Evolutionary conservation across 1,140 invertebrate genomes (phyloP).

Genomic region (Meloidogyne floridensis): DNA sequence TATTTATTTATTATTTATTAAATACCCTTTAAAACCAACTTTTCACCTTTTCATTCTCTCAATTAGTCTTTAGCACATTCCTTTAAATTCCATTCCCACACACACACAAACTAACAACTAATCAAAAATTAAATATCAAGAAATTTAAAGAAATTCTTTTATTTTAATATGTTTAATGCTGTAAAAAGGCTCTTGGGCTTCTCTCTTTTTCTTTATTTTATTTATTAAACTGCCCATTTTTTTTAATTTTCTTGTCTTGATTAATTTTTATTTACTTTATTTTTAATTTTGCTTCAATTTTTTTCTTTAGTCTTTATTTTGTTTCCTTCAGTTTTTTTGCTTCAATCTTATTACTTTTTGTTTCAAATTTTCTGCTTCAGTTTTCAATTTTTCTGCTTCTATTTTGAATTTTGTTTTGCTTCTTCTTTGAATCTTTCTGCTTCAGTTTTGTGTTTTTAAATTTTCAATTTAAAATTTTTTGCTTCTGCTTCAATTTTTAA

Average conservation of each 20-base stretch:
- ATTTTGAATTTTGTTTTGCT: too few species aligned
- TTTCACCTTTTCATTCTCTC: background rate
- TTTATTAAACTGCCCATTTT: background rate
- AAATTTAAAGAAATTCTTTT: conserved; percentile 1
- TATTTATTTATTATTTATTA: background rate
- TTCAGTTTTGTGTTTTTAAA: too few species aligned
- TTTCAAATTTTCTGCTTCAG: background rate
- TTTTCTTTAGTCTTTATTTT: background rate
- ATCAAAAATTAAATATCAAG: conserved; percentile 1
- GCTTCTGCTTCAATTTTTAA: background rate
- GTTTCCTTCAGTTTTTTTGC: background rate
- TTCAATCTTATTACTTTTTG: background rate
- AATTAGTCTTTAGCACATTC: background rate
- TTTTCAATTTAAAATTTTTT: too few species aligned
- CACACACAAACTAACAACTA: background rate
- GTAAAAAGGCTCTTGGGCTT: background rate
- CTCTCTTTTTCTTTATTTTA: background rate
- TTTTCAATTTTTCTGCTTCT: too few species aligned
- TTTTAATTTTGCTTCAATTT: background rate
- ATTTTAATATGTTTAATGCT: background rate
- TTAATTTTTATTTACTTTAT: background rate
- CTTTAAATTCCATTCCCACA: background rate
- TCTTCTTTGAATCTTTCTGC: too few species aligned
- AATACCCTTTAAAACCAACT: conserved; percentile 1
- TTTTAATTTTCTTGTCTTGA: background rate